Evolutionary conservation across 2,797 vertebrate genomes (phyloP).

Genomic region (Scarus forsteni): DNA sequence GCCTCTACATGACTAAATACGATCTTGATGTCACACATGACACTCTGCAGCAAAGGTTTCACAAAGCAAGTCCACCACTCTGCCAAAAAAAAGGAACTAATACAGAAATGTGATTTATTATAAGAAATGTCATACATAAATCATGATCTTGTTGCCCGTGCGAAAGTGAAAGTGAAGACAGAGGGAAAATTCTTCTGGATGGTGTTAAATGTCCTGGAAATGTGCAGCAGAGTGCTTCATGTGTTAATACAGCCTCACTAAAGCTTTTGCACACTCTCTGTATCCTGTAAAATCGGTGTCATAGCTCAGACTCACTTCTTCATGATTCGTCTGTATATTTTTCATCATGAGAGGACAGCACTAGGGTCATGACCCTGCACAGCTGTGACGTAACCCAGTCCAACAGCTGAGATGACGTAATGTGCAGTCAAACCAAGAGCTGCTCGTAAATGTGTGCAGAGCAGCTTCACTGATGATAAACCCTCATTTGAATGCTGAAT

Average conservation of each 20-base stretch:
- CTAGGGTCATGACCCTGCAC: slow-evolving; percentile 26
- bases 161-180: not conserved
- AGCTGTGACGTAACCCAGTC: slow-evolving; percentile 45
- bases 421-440: slow-evolving; percentile 28
- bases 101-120: not conserved
- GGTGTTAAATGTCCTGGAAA: too few species aligned
- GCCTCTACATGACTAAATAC: too few species aligned
- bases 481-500: not conserved
- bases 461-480: slow-evolving; percentile 13
- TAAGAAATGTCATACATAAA: not conserved
- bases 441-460: slow-evolving; percentile 16
- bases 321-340: not conserved
- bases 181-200: not conserved
- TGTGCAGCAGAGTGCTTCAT: too few species aligned
- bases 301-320: not conserved
- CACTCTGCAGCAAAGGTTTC: not conserved
- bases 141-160: not conserved
- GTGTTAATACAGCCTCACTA: too few species aligned
- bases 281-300: not conserved
- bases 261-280: not conserved
- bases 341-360: slow-evolving; percentile 18
- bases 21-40: too few species aligned
- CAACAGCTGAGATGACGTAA: slow-evolving; percentile 63
- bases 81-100: not conserved
- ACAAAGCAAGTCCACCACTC: too few species aligned